These are phyloP conservation scores for Corvus hawaiiensis DNA, from an alignment of 2,113 vertebrate genomes.

Conservation along the genomic window DNA sequence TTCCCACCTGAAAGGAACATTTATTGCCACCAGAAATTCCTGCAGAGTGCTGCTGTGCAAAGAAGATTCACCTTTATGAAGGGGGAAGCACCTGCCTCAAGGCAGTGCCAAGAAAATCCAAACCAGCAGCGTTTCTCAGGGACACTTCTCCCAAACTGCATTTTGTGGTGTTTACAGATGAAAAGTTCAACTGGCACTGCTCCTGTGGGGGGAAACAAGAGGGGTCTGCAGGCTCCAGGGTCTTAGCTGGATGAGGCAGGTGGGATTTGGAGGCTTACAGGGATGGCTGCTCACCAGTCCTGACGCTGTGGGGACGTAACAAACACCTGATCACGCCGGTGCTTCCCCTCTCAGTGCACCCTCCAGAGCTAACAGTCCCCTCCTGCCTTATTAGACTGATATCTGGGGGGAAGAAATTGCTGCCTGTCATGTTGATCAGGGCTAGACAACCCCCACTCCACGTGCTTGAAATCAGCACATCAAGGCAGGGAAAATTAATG, in stretches of 20 bases:
- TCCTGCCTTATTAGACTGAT: not conserved
- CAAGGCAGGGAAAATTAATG: not conserved
- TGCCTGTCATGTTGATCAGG: not conserved
- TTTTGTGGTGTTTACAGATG: not conserved
- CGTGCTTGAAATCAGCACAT: not conserved
- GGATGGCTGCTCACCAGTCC: not conserved
- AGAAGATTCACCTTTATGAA: not conserved
- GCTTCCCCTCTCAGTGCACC: not conserved
- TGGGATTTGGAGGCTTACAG: not conserved
- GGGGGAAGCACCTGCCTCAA: not conserved
- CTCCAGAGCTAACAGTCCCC: not conserved
- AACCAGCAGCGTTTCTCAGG: not conserved
- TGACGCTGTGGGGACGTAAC: not conserved
- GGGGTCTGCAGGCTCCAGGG: not conserved
- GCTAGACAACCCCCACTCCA: not conserved
- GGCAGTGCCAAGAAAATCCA: not conserved
- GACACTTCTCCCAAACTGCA: not conserved
- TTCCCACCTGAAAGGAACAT: not conserved
- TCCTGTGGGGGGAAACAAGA: not conserved
- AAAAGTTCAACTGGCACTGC: not conserved
- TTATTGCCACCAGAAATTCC: not conserved
- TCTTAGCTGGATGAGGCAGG: not conserved
- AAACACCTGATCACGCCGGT: fast-evolving
- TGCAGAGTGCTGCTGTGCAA: not conserved
- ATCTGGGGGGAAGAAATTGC: not conserved